These are phyloP conservation scores for Branchinecta lindahli DNA, from an alignment of 1,140 invertebrate genomes.

Conservation along the genomic window DNA sequence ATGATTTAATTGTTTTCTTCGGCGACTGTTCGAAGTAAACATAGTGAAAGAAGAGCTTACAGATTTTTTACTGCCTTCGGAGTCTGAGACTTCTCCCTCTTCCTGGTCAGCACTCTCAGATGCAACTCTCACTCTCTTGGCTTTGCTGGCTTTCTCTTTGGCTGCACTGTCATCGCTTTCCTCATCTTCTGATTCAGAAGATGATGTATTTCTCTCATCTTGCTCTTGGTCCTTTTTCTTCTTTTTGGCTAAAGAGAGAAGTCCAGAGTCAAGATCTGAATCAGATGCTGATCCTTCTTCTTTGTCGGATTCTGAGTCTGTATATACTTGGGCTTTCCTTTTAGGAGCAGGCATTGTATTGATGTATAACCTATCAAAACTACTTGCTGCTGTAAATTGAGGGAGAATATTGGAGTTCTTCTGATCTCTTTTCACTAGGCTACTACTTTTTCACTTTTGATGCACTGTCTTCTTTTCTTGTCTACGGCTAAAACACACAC, in stretches of 20 bases:
- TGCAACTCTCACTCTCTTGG: background rate
- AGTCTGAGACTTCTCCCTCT: background rate
- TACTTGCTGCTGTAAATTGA: too few species aligned
- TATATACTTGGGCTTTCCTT: background rate
- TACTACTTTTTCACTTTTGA: too few species aligned
- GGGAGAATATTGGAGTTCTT: too few species aligned
- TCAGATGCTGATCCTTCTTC: background rate
- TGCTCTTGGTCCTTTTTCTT: background rate
- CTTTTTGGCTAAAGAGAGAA: background rate
- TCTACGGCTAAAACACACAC: too few species aligned
- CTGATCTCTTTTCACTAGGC: too few species aligned
- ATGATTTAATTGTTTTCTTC: background rate
- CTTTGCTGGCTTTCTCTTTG: background rate
- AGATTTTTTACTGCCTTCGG: background rate
- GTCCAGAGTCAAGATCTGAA: background rate
- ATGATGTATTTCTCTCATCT: too few species aligned
- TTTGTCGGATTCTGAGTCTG: background rate
- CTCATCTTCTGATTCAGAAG: background rate
- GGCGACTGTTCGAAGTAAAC: too few species aligned
- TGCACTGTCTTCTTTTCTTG: too few species aligned
- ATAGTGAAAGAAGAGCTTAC: background rate
- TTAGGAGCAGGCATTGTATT: background rate
- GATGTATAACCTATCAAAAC: too few species aligned
- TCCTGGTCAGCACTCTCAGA: background rate
- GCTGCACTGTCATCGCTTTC: background rate